These are phyloP conservation scores for Manis crassicaudata DNA, from an alignment of 2,797 vertebrate genomes.

Conservation along the genomic window DNA sequence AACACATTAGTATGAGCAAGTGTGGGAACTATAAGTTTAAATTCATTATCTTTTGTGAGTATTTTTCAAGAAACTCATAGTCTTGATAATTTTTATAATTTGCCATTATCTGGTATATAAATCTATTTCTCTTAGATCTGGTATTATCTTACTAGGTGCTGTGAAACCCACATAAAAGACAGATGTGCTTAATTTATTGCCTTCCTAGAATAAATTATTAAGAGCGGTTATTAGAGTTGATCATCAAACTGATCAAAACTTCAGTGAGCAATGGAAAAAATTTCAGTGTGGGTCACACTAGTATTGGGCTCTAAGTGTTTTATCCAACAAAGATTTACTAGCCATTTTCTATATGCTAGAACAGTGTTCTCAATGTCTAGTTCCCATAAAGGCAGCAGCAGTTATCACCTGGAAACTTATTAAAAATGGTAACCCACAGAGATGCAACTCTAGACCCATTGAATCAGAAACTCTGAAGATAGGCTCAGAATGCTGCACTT, in stretches of 20 bases:
- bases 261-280: background rate
- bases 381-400: background rate
- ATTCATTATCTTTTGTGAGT: background rate
- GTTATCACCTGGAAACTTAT: background rate
- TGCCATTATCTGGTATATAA: background rate
- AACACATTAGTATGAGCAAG: background rate
- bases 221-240: background rate
- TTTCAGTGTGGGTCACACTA: background rate
- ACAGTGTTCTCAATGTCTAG: background rate
- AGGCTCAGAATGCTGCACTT: background rate
- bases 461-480: background rate
- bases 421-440: background rate
- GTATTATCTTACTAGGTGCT: background rate
- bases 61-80: background rate
- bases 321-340: background rate
- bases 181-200: background rate
- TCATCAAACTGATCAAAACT: background rate
- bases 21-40: background rate
- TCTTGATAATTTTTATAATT: slow-evolving; percentile 2
- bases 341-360: background rate
- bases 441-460: background rate
- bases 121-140: background rate
- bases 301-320: background rate
- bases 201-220: background rate
- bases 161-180: background rate